Evolutionary conservation across 2,797 vertebrate species (phyloP).

Genomic region (Cirrhinus mrigala): DNA sequence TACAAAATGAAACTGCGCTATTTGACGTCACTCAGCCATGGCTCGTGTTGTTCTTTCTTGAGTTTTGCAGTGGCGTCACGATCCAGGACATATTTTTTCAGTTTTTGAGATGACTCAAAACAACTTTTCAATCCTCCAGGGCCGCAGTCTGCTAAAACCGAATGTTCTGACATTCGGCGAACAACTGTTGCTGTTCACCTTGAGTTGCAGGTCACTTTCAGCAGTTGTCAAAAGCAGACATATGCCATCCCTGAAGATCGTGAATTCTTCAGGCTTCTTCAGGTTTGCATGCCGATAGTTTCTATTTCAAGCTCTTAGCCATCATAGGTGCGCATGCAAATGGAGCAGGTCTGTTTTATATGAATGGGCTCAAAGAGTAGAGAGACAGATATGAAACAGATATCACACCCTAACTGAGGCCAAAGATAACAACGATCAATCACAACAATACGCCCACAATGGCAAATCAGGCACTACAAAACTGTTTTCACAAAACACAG

Average conservation of each 20-base stretch:
- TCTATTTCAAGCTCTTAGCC: constrained; percentile 44
- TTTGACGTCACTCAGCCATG: constrained; percentile 29
- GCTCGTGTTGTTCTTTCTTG: constrained; percentile 10
- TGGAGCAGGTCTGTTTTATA: constrained; percentile 32
- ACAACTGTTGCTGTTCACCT: background rate
- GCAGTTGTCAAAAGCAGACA: constrained; percentile 48
- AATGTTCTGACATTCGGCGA: constrained; percentile 21
- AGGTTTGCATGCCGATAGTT: constrained; percentile 43
- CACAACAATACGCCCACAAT: constrained; percentile 46
- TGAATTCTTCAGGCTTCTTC: constrained; percentile 42
- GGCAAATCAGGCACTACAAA: constrained; percentile 32
- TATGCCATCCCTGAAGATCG: constrained; percentile 23
- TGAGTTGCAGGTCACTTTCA: constrained; percentile 30
- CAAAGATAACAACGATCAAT: constrained; percentile 58
- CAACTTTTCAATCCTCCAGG: background rate
- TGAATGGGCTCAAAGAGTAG: constrained; percentile 46
- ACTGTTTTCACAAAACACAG: constrained; percentile 1
- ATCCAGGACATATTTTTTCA: constrained; percentile 1
- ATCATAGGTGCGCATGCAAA: constrained; percentile 47
- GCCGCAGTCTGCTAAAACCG: background rate
- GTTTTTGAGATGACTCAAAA: constrained; percentile 19
- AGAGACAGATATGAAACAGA: constrained; percentile 45
- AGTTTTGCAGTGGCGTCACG: background rate
- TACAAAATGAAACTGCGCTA: constrained; percentile 32
- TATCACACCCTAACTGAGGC: constrained; percentile 40